Conservation (phyloP, 1,140 invertebrate species). For the Reticulitermes speratus region DNA sequence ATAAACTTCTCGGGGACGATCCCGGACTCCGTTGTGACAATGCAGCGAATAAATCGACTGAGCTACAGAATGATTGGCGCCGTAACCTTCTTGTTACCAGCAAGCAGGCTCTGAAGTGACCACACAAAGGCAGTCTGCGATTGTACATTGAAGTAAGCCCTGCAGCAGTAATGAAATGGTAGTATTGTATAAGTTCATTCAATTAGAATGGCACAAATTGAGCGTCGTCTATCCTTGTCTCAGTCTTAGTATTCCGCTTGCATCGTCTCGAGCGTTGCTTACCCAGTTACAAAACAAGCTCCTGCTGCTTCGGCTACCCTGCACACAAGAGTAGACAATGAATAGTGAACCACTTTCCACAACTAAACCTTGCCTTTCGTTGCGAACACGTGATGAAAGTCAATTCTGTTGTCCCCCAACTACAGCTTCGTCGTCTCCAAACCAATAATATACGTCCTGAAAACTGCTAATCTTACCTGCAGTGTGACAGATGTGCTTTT, state of each 20-base stretch:
- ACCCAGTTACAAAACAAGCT: slow-evolving; percentile 19
- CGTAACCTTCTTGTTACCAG: no score
- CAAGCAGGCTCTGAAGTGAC: neutral
- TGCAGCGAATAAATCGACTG: no score
- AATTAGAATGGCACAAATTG: neutral
- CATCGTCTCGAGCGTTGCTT: neutral
- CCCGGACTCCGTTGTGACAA: no score
- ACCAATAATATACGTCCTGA: neutral
- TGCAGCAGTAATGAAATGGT: neutral
- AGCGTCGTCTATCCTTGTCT: neutral
- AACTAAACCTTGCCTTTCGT: neutral
- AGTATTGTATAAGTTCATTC: neutral
- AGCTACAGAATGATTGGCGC: no score
- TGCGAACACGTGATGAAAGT: slow-evolving; percentile 20
- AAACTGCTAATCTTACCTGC: neutral
- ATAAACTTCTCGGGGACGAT: no score
- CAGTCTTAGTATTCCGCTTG: neutral
- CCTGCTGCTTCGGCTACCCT: neutral
- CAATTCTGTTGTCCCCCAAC: neutral
- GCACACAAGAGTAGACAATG: slow-evolving; percentile 20
- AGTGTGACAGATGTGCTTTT: neutral
- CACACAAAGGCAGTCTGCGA: neutral
- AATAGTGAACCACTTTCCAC: slow-evolving; percentile 18
- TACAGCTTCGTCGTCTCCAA: neutral
- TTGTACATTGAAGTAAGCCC: no score